These are phyloP conservation scores for Campoplex nolae DNA, from an alignment of 2,888 invertebrate species.

Conservation along the genomic window DNA sequence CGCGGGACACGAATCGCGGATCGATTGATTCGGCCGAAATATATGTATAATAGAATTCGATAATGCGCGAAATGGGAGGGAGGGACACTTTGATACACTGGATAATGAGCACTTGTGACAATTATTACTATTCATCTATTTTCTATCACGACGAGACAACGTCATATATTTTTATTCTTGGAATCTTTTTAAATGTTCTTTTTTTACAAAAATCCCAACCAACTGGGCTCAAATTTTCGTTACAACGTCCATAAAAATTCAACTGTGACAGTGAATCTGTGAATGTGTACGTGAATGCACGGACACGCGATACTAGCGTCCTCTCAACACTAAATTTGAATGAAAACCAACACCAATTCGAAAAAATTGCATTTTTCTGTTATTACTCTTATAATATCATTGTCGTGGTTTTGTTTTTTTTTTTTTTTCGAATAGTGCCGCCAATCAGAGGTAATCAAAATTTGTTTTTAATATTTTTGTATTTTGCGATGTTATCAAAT, in stretches of 20 bases:
- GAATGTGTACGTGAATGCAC: background rate
- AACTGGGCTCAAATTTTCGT: slow-evolving; percentile 1
- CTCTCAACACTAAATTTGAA: background rate
- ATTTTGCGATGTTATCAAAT: background rate
- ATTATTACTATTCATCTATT: background rate
- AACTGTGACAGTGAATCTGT: background rate
- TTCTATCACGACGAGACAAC: background rate
- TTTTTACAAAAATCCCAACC: background rate
- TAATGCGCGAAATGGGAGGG: slow-evolving; percentile 9
- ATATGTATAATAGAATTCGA: slow-evolving; percentile 17
- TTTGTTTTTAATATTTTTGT: background rate
- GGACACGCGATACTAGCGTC: background rate
- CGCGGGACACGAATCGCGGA: slow-evolving; percentile 48
- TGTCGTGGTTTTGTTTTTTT: background rate
- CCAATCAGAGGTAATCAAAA: background rate
- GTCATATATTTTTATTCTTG: background rate
- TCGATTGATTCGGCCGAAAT: slow-evolving; percentile 54
- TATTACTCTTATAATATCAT: background rate
- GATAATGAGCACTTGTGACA: background rate
- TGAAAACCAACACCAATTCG: background rate
- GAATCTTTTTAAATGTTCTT: background rate
- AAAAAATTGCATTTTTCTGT: no score
- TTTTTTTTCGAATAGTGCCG: background rate
- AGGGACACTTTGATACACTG: background rate
- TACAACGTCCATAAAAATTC: slow-evolving; percentile 4